Base-by-base conservation (phyloP, 2,797 vertebrate genomes). In the Tadarida brasiliensis region DNA sequence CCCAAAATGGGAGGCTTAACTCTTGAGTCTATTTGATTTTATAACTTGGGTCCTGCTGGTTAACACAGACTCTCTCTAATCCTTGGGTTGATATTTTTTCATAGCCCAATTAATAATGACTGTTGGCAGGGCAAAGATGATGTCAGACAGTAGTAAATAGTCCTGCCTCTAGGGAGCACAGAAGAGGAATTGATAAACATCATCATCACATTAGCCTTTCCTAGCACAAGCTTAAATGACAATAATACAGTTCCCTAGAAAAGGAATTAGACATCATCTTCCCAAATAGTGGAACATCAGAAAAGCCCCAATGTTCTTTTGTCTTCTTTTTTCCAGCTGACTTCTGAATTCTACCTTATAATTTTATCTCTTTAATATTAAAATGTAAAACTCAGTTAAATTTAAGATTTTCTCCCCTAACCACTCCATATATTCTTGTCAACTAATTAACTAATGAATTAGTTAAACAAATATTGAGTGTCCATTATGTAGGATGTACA, bases 311-410 rank as follows among this genome's bases (percentile, higher is more conserved):
- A 6, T 49, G 20, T 56, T 84, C 65, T 86, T 87, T 57, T 11
- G 1, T 71, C 39, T 87, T 81, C 2, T 65, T 24, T 67, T 93
- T 96, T 92, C 16, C 35, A 71, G n/a, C 10, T 89, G 44, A 94
- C 24, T 94, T 81, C 28, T 87, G 24, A 84, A 57, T 96, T 63
- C 67, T 84, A 26, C 22, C 11, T 90, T 93, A 35, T 83, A 33
- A 17, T 91, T 85, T 81, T 95, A 26, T 49, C 47, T 82, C 26
- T 67, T 85, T 85, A 87, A 67, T 73, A 63, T 82, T 80, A 74
- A 91, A 11, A 56, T 90, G 89, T 70, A 89, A 80, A 74, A 76
- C 4, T 83, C 54, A 67, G 59, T 80, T 83, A 87, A 65, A 65
- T 83, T 22, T 65, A 65, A 84, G 51, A 63, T n/a, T 54, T 7